A percentile compares a stretch with the other conserved stretches of the same genome.
Conservation (phyloP, 2,888 invertebrate species). For the Drosophila kambysellisi region DNA sequence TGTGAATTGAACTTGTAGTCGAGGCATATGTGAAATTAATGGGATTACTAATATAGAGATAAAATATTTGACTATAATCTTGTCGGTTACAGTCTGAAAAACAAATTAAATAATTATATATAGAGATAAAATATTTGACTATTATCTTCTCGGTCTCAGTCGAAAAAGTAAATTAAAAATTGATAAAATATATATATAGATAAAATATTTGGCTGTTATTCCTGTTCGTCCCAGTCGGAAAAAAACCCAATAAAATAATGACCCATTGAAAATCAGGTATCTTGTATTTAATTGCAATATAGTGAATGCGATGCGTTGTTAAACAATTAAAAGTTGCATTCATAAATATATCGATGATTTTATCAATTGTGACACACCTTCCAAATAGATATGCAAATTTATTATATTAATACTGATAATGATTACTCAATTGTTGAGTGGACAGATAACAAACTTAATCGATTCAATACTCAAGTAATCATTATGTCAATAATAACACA, state of each 20-base stretch:
- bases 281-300: neutral
- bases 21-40: neutral
- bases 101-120: too few relatives aligned
- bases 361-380: conserved; percentile 16
- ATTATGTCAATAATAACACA: conserved; percentile 30
- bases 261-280: neutral
- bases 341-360: neutral
- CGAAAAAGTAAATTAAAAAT: neutral
- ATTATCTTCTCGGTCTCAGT: too few relatives aligned
- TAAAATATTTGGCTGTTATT: neutral
- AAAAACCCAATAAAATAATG: neutral
- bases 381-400: neutral
- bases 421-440: conserved; percentile 2
- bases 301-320: neutral
- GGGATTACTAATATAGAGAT: neutral
- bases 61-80: neutral
- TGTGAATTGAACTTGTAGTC: conserved; percentile 2
- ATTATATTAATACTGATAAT: conserved; percentile 23
- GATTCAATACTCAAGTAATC: conserved; percentile 7
- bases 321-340: neutral
- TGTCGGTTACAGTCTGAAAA: neutral
- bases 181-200: neutral
- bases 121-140: too few relatives aligned
- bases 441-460: conserved; percentile 21
- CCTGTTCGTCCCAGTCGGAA: neutral